Base-by-base conservation (phyloP, 2,888 invertebrate genomes). In the Tipula vernalis region DNA sequence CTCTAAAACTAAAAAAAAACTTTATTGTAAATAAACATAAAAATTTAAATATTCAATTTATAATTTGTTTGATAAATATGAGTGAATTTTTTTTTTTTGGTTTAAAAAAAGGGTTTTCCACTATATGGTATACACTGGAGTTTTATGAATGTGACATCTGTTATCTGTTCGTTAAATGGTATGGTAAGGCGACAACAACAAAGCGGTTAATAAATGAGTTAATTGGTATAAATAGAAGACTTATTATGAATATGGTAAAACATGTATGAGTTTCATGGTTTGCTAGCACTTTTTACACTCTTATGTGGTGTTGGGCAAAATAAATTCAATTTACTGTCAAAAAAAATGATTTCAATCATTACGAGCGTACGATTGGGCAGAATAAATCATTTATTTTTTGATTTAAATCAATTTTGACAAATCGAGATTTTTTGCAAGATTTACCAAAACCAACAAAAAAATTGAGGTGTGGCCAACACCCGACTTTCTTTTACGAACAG, bases 171-270 rank as follows among this genome's bases (percentile, higher is more conserved):
- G 71, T 71, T 71, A 71, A 28, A 71, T 71, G 71, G 71, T 3
- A 71, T 71, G 71, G 71, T 71, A 12, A 71, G 71, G 71, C 71
- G 71, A 71, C 28, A 71, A 4, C 71, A 71, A 71, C 71, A 71
- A 28, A 18, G 71, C 71, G 71, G 71, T 28, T 71, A 71, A 71
- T 71, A 71, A 71, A 71, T 71, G 71, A 71, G 71, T 71, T 71
- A 84, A 84, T 84, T 84, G 84, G 39, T n/a, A 84, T 84, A 41
- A 39, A 84, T 83, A 1, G 84, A 84, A 84, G 39, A 84, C 84
- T 71, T 71, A 71, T 71, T 71, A 71, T 71, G 28, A 28, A 71
- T 28, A 28, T 71, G 71, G 51, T 51, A 39, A 51, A 6, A 15
- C 51, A 51, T 15, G 6, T 15, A 15, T 28, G 71, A n/a, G 71